A percentile compares a stretch with the other conserved stretches of the same genome.
phyloP scores from a whole-genome alignment of 2,888 invertebrate species.

The Adela reaumurella region DNA sequence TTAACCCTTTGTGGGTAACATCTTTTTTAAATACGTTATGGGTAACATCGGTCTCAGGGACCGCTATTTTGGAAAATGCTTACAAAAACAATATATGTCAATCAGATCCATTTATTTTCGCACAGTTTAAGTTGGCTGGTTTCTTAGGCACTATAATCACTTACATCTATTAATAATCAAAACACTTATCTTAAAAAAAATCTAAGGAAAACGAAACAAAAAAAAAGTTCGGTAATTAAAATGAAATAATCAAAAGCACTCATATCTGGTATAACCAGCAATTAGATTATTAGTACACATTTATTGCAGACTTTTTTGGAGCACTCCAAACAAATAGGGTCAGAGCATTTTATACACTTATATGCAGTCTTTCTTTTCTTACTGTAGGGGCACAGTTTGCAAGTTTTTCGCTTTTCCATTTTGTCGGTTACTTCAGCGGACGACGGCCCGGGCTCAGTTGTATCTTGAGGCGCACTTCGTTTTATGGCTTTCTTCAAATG shows the following conservation, averaged over 20 bases:
- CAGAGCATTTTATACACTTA: slow-evolving; percentile 1
- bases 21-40: not conserved
- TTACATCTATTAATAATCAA: no score
- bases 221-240: no score
- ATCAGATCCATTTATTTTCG: not conserved
- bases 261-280: no score
- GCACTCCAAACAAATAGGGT: slow-evolving; percentile 1
- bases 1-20: slow-evolving; percentile 1
- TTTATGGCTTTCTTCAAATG: no score
- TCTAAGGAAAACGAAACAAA: no score
- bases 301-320: slow-evolving; percentile 1
- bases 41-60: slow-evolving; percentile 1
- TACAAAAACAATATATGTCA: not conserved
- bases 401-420: not conserved
- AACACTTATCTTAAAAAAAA: no score
- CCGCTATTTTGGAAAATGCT: slow-evolving; percentile 1
- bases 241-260: no score
- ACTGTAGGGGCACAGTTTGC: not conserved
- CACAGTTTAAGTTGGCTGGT: no score
- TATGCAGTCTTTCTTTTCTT: slow-evolving; percentile 1
- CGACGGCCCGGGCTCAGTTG: no score
- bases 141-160: no score
- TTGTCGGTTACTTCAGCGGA: slow-evolving; percentile 1
- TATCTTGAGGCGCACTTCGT: no score
- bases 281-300: slow-evolving; percentile 1